Percentiles rank a stretch among this genome's conserved stretches.
Conservation (phyloP, 2,888 invertebrate genomes). For the Ceriagrion tenellum region DNA sequence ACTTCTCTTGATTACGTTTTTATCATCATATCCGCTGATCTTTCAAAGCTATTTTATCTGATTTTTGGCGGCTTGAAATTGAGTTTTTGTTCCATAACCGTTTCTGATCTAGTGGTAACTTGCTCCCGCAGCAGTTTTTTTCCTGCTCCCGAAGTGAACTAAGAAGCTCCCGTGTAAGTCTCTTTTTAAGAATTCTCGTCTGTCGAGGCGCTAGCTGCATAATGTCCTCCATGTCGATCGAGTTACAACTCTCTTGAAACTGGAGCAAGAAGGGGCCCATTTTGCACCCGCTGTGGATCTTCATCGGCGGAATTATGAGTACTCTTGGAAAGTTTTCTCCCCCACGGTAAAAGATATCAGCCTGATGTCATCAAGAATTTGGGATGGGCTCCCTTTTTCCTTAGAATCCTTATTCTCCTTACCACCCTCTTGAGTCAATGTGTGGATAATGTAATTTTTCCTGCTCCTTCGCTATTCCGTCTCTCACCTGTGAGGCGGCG, state of each 20-base stretch:
- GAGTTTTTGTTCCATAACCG: background rate
- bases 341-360: background rate
- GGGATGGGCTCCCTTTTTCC: background rate
- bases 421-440: background rate
- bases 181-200: background rate
- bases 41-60: too few species aligned
- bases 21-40: too few species aligned
- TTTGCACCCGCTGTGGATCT: slow-evolving; percentile 39
- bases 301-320: slow-evolving; percentile 19
- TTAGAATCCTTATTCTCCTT: background rate
- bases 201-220: background rate
- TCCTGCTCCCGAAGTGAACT: background rate
- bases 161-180: background rate
- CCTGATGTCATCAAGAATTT: slow-evolving; percentile 5
- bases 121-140: background rate
- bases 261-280: background rate
- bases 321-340: background rate
- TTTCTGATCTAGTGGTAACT: background rate
- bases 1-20: too few species aligned
- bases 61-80: background rate
- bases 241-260: background rate
- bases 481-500: background rate
- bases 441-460: background rate
- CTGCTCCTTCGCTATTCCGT: background rate
- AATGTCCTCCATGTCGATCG: slow-evolving; percentile 11